phyloP scores from a whole-genome alignment of 2,888 invertebrate species.

The Sarcophaga subvicina region DNA sequence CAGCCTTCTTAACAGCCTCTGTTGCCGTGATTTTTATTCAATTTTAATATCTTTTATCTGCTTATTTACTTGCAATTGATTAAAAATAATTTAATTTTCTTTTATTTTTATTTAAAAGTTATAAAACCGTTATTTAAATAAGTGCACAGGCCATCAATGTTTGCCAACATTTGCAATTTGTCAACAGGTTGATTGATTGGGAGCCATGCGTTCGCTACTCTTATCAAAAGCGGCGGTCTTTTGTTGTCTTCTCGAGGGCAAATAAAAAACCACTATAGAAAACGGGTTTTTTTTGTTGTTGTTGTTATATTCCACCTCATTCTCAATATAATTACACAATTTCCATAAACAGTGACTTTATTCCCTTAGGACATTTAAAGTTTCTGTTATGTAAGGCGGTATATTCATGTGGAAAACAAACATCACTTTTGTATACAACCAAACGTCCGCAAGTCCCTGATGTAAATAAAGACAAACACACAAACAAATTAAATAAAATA shows the following conservation, averaged over 20 bases:
- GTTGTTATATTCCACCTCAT: too few species aligned
- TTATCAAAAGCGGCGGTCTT: slow-evolving; percentile 24
- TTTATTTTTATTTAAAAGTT: slow-evolving; percentile 7
- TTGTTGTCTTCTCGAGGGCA: neutral
- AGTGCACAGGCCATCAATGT: neutral
- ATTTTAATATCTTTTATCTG: neutral
- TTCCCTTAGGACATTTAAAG: slow-evolving; percentile 45
- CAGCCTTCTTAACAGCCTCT: too few species aligned
- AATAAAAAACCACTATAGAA: too few species aligned
- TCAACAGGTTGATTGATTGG: slow-evolving; percentile 41
- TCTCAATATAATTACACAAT: neutral
- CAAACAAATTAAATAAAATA: neutral
- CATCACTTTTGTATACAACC: neutral
- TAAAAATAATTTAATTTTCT: slow-evolving; percentile 53
- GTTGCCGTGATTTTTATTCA: neutral
- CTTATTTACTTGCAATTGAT: slow-evolving; percentile 52
- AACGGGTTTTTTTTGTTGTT: too few species aligned
- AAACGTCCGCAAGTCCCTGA: neutral
- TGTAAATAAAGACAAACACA: neutral
- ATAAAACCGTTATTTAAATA: slow-evolving; percentile 8
- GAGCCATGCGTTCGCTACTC: neutral
- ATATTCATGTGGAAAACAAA: neutral
- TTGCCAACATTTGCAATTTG: slow-evolving; percentile 35
- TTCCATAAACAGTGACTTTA: neutral
- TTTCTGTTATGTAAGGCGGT: slow-evolving; percentile 17